Evolutionary conservation across 1,140 invertebrate genomes (phyloP).

Genomic region (Pseudomyrmex gracilis): DNA sequence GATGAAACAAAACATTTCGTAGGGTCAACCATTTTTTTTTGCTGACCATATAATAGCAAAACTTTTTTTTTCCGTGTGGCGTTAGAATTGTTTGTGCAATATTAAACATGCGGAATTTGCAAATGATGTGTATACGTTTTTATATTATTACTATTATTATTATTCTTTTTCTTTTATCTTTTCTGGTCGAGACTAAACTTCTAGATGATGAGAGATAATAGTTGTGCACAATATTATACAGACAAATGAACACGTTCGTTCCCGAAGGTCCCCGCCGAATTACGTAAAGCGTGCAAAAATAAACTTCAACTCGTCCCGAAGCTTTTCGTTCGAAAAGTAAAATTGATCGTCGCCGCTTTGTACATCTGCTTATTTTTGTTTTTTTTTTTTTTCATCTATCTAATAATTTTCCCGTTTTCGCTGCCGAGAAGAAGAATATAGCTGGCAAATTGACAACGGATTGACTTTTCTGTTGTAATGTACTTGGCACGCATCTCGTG

Average conservation of each 20-base stretch:
- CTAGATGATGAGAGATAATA: too few species aligned
- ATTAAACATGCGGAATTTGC: too few species aligned
- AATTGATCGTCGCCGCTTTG: not conserved
- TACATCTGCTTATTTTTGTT: not conserved
- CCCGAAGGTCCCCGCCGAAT: not conserved
- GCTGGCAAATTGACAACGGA: conserved; percentile 44
- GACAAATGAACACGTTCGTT: conserved; percentile 1
- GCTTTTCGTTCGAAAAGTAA: conserved; percentile 4
- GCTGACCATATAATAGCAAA: too few species aligned
- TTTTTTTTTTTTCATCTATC: not conserved
- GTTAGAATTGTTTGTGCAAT: too few species aligned
- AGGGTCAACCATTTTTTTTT: too few species aligned
- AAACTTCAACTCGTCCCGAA: not conserved
- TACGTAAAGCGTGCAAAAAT: conserved; percentile 12
- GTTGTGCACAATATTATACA: not conserved
- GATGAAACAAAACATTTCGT: too few species aligned
- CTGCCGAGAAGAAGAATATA: not conserved
- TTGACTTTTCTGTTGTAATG: conserved; percentile 36
- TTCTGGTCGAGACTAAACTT: too few species aligned
- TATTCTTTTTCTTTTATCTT: too few species aligned
- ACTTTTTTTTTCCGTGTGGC: too few species aligned
- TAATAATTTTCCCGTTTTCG: not conserved
- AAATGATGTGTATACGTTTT: too few species aligned
- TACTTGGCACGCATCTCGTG: conserved; percentile 47
- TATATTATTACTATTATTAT: too few species aligned